Evolutionary conservation across 2,888 invertebrate genomes (phyloP), one percentile per base, ranked within the genome.

Genomic region (Lycia hirtaria): DNA sequence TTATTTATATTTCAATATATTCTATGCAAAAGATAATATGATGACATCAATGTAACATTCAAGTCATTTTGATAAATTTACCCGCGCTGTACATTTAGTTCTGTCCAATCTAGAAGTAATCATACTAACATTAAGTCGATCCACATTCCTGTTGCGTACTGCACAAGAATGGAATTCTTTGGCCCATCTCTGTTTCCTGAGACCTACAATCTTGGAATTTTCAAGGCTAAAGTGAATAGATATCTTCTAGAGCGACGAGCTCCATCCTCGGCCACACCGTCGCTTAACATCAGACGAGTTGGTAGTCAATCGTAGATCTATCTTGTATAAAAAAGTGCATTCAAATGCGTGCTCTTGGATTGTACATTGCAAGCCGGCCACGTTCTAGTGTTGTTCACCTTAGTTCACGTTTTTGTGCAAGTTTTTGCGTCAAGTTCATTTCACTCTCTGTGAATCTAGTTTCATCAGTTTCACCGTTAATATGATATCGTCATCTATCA

Each of bases 361-460:
- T 53, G 52, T 32, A 35, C 44, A 60, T 60, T 55, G 44, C 63
- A 51, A 67, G 63, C 60, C 63, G 52, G 68, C 67, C 64, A 60
- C 57, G n/a, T 64, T 66, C 61, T 64, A 57, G 65, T 53, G 55
- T 64, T 67, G 58, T 62, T 67, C 53, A 58, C 65, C 65, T 61
- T 66, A 66, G 71, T 71, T 69, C 67, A 65, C 52, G 63, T 76
- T 71, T 72, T 73, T 72, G 52, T 71, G 45, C 64, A 26, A 20
- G 53, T 59, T 60, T 64, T 58, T 61, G 56, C 54, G 56, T 62
- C 55, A 59, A 68, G 64, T 65, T 60, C 56, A 70, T 75, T 70
- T 77, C 66, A 69, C 72, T 79, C 77, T 72, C 72, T 68, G 67
- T 71, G 26, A 26, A 68, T 65, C 58, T 68, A 75, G 70, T 76